Conservation (phyloP, 2,888 invertebrate genomes). For the Drosophila mettleri region DNA sequence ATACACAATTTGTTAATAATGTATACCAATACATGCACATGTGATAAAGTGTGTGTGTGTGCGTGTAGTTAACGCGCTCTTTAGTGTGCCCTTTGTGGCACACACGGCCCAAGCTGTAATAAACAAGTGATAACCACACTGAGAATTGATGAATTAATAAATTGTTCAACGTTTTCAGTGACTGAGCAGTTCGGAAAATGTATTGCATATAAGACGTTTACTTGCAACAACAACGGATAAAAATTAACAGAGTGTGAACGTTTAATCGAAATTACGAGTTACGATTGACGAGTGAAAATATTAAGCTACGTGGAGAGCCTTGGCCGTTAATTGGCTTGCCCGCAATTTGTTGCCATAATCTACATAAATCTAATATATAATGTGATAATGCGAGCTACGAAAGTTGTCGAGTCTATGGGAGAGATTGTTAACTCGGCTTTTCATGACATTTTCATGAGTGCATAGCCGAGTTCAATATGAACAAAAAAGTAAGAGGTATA, state of each 20-base stretch:
- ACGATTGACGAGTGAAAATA: slow-evolving; percentile 42
- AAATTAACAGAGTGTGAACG: slow-evolving; percentile 50
- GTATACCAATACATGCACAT: slow-evolving; percentile 1
- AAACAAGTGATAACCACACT: slow-evolving; percentile 45
- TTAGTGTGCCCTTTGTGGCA: slow-evolving; percentile 49
- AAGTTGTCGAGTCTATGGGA: slow-evolving; percentile 18
- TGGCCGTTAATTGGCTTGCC: slow-evolving; percentile 48
- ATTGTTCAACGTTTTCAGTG: slow-evolving; percentile 10
- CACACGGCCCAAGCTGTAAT: slow-evolving; percentile 28
- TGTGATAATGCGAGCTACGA: slow-evolving; percentile 27
- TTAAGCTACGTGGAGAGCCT: slow-evolving; percentile 32
- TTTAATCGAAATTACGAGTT: slow-evolving; percentile 35
- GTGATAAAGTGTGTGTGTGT: slow-evolving; percentile 2
- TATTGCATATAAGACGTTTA: slow-evolving; percentile 10
- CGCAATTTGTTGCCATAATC: slow-evolving; percentile 35
- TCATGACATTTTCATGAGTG: slow-evolving; percentile 25
- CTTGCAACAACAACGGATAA: neutral
- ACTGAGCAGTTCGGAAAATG: slow-evolving; percentile 13
- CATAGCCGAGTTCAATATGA: neutral
- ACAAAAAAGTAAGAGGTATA: neutral
- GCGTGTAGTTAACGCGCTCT: slow-evolving; percentile 29
- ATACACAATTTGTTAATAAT: slow-evolving; percentile 58
- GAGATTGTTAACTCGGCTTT: slow-evolving; percentile 25
- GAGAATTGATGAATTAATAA: slow-evolving; percentile 46
- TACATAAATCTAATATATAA: slow-evolving; percentile 38